These are phyloP conservation scores for Picathartes gymnocephalus DNA, from an alignment of 2,113 vertebrate genomes.

Conservation along the genomic window DNA sequence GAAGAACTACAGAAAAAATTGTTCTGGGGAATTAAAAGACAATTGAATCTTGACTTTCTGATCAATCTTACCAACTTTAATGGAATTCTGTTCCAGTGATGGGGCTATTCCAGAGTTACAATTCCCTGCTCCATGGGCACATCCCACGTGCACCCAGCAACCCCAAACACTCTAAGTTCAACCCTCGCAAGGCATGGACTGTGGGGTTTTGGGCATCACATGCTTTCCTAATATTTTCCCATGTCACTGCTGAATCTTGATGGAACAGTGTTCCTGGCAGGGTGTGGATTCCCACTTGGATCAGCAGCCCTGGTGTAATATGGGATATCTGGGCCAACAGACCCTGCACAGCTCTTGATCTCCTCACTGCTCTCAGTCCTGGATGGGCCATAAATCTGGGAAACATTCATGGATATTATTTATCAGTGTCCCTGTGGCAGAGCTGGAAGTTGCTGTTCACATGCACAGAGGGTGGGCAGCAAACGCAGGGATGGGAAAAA, in stretches of 20 bases:
- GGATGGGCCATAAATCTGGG: background rate
- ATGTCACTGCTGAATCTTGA: background rate
- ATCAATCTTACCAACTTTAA: background rate
- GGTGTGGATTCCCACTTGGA: background rate
- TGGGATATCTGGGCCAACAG: background rate
- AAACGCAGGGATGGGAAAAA: background rate
- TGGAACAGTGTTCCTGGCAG: background rate
- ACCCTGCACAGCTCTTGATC: background rate
- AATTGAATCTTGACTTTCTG: background rate
- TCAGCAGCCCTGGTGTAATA: background rate
- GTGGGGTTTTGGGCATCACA: background rate
- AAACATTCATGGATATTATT: background rate
- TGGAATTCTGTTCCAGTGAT: background rate
- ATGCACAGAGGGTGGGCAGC: background rate
- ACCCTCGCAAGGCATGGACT: background rate
- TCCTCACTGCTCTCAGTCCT: background rate
- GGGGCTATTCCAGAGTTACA: background rate
- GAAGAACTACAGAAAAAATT: background rate
- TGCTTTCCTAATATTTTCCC: background rate
- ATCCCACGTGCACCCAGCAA: rapidly evolving
- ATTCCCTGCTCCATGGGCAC: rapidly evolving
- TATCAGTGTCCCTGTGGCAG: rapidly evolving
- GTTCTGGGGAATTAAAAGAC: background rate
- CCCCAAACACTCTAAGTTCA: background rate
- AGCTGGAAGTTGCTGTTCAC: background rate